phyloP scores from a whole-genome alignment of 1,140 invertebrate species.

The Drosophila fuyamai region DNA sequence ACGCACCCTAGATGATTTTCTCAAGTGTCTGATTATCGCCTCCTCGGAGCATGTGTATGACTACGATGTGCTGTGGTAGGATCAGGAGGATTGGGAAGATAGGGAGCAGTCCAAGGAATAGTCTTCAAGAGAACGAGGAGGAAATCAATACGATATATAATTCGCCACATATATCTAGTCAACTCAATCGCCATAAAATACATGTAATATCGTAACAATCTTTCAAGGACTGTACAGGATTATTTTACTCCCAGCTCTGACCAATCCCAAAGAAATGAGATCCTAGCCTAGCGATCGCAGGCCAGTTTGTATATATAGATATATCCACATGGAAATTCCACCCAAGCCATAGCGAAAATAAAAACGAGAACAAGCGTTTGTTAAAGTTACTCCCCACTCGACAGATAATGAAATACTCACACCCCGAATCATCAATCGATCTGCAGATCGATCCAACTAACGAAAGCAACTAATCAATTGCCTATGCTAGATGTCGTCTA shows the following conservation, averaged over 20 bases:
- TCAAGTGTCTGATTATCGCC: slow-evolving; percentile 71
- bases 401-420: slow-evolving; percentile 28
- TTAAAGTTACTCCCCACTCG: slow-evolving; percentile 55
- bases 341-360: slow-evolving; percentile 18
- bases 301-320: slow-evolving; percentile 44
- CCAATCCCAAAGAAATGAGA: slow-evolving; percentile 4
- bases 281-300: neutral
- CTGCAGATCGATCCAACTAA: slow-evolving; percentile 55
- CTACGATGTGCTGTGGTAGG: slow-evolving; percentile 72
- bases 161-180: slow-evolving; percentile 62
- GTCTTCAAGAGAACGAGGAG: neutral
- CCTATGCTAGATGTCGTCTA: slow-evolving; percentile 79
- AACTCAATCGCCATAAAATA: slow-evolving; percentile 57
- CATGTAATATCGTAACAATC: slow-evolving; percentile 9
- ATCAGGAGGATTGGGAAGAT: slow-evolving; percentile 20
- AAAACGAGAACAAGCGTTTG: slow-evolving; percentile 46
- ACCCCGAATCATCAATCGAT: slow-evolving; percentile 40
- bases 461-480: slow-evolving; percentile 80
- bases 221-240: neutral
- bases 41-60: slow-evolving; percentile 75
- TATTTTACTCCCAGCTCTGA: neutral
- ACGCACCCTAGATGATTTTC: slow-evolving; percentile 62
- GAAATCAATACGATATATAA: slow-evolving; percentile 13
- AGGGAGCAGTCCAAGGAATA: slow-evolving; percentile 1
- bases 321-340: slow-evolving; percentile 12